Evolutionary conservation across 2,797 vertebrate genomes (phyloP).

Genomic region (Sardinella longiceps): DNA sequence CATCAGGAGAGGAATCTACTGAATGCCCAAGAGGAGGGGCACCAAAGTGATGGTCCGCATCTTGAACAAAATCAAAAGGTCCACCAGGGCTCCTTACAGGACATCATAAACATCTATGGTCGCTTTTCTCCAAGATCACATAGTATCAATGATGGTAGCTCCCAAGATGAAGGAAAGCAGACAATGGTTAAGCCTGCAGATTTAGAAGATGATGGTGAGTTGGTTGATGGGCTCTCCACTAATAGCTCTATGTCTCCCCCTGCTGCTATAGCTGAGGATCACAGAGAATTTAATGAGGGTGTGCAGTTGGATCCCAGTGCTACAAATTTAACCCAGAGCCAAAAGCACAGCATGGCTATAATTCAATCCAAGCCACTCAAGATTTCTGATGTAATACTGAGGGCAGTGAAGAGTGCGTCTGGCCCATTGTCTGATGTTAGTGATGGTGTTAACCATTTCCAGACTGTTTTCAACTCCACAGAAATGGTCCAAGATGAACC

Average conservation of each 20-base stretch:
- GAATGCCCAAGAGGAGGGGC: neutral
- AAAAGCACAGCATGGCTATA: neutral
- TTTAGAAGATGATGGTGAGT: neutral
- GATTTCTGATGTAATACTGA: slow-evolving; percentile 51
- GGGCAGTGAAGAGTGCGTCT: neutral
- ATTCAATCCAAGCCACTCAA: slow-evolving; percentile 24
- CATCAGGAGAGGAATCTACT: no score
- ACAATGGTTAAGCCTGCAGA: neutral
- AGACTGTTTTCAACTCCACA: neutral
- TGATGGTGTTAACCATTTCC: neutral
- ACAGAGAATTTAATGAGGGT: neutral
- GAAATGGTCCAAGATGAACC: neutral
- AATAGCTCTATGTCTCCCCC: neutral
- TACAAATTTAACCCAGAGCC: neutral
- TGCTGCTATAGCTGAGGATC: neutral
- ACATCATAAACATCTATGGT: neutral
- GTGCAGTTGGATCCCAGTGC: neutral
- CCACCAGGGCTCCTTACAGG: neutral
- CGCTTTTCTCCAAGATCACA: neutral
- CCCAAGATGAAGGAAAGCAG: neutral
- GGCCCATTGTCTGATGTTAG: neutral
- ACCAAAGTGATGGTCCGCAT: neutral
- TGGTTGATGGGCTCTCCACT: neutral
- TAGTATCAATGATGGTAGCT: neutral
- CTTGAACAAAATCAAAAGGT: neutral